Conservation (phyloP, 64 coral and sea anemone species). For the Platygyra sinensis region DNA sequence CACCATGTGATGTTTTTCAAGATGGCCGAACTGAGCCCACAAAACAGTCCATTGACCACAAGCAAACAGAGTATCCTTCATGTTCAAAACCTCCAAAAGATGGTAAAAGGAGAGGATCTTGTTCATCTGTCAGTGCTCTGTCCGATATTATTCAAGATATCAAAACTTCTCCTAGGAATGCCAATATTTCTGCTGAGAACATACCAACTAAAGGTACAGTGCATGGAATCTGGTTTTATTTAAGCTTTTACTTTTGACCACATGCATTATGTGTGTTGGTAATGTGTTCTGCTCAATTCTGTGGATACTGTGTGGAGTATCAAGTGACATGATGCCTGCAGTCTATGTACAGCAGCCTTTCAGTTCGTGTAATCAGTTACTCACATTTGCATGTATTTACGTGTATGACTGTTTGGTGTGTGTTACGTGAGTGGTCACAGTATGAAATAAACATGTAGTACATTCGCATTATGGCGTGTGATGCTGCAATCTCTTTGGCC, state of each 20-base stretch:
- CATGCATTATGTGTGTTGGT: not conserved
- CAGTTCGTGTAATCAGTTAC: too few species aligned
- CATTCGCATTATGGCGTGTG: too few species aligned
- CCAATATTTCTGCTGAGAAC: not conserved
- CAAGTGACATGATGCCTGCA: too few species aligned
- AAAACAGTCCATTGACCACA: not conserved
- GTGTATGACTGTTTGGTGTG: too few species aligned
- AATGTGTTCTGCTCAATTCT: too few species aligned
- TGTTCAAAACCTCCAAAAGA: not conserved
- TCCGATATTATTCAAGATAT: slow-evolving; percentile 47
- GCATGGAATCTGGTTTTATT: not conserved
- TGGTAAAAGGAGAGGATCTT: slow-evolving; percentile 9
- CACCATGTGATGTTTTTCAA: too few species aligned
- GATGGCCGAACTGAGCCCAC: not conserved
- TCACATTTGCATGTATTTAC: too few species aligned
- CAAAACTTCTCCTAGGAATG: slow-evolving; percentile 17
- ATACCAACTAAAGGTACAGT: slow-evolving; percentile 24
- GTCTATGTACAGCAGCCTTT: too few species aligned
- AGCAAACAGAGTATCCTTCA: not conserved
- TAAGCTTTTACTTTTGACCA: not conserved
- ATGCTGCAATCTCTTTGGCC: not conserved
- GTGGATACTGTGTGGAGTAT: not conserved
- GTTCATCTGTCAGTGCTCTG: not conserved
- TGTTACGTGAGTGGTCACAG: too few species aligned
- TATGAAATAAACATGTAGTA: too few species aligned